Conservation (phyloP, 2,888 invertebrate species). For the Harmothoe impar region DNA sequence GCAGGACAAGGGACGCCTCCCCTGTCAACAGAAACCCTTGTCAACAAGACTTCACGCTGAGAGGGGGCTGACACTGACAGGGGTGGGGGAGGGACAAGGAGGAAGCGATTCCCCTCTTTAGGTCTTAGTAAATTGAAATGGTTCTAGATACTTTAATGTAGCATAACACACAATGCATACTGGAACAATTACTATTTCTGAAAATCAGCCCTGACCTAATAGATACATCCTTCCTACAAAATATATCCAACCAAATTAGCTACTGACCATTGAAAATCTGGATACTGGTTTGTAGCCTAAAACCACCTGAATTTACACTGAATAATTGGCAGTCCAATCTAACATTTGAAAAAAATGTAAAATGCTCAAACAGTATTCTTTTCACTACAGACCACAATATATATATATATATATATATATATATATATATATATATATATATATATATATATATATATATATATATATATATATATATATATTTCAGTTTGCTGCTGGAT, state of each 20-base stretch:
- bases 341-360: background rate
- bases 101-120: too few species aligned
- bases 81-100: background rate
- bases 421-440: too few species aligned
- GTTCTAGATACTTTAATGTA: background rate
- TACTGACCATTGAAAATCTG: background rate
- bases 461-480: too few species aligned
- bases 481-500: too few species aligned
- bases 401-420: too few species aligned
- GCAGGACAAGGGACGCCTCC: background rate
- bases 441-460: too few species aligned
- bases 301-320: background rate
- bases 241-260: too few species aligned
- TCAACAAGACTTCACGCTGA: slow-evolving; percentile 3
- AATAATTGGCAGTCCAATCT: background rate
- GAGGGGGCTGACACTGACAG: background rate
- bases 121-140: background rate
- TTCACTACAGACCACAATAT: background rate
- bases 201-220: background rate
- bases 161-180: background rate
- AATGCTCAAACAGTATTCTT: background rate
- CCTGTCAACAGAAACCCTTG: background rate
- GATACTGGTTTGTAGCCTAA: background rate
- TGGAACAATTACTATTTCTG: background rate
- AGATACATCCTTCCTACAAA: too few species aligned